A percentile compares a stretch with the other conserved stretches of the same genome.
Conservation (phyloP, 2,888 invertebrate species). For the Tenthredo distinguenda region DNA sequence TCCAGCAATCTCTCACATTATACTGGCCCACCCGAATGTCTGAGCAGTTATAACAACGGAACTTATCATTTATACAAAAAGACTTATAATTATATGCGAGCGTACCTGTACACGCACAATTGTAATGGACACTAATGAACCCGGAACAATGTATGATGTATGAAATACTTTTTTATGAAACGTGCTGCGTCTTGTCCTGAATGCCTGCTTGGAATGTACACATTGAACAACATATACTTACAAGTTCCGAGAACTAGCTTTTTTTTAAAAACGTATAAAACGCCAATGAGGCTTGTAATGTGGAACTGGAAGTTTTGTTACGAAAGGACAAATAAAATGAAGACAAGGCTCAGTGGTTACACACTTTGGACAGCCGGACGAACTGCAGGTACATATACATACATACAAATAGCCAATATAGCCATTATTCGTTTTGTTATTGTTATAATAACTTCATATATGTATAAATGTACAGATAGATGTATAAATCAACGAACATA, state of each 20-base stretch:
- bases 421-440: neutral
- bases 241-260: neutral
- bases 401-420: neutral
- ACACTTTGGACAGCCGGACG: neutral
- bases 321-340: neutral
- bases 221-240: neutral
- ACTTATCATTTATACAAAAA: neutral
- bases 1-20: neutral
- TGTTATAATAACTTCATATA: neutral
- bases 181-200: neutral
- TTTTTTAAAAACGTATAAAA: neutral
- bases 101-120: neutral
- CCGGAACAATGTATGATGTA: neutral
- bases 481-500: no score
- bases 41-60: neutral
- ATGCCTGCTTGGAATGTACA: conserved; percentile 10
- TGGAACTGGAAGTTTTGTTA: neutral
- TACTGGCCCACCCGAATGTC: neutral
- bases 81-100: neutral
- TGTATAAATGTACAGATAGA: neutral
- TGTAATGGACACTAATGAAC: neutral
- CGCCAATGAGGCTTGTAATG: neutral
- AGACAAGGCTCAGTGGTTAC: neutral
- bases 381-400: neutral
- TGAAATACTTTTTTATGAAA: neutral